These are phyloP conservation scores for Selenia dentaria DNA, from an alignment of 2,888 invertebrate genomes.

Conservation along the genomic window DNA sequence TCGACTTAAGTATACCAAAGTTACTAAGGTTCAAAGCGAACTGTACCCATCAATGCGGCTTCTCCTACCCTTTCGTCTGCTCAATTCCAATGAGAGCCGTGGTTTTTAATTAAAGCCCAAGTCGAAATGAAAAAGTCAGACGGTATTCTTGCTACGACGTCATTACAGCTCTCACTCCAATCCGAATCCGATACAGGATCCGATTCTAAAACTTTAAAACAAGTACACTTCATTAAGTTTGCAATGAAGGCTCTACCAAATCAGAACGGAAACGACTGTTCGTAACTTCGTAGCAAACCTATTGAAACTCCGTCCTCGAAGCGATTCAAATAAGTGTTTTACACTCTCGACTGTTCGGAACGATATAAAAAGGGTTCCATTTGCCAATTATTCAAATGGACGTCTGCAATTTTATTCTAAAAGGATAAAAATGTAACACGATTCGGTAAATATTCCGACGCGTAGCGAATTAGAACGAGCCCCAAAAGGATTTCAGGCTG, in stretches of 20 bases:
- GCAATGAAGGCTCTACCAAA: constrained; percentile 61
- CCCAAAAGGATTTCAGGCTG: constrained; percentile 52
- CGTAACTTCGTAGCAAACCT: constrained; percentile 41
- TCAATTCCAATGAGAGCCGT: constrained; percentile 46
- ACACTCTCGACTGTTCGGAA: constrained; percentile 43
- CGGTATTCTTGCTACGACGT: constrained; percentile 56
- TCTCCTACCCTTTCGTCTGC: constrained; percentile 43
- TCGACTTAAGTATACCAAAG: too few species aligned
- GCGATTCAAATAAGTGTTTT: constrained; percentile 51
- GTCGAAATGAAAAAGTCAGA: constrained; percentile 37
- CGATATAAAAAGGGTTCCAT: constrained; percentile 50
- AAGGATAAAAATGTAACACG: constrained; percentile 58
- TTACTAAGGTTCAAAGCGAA: too few species aligned
- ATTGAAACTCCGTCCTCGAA: constrained; percentile 44
- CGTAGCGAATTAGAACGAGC: constrained; percentile 60
- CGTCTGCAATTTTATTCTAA: constrained; percentile 53
- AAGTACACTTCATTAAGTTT: constrained; percentile 69
- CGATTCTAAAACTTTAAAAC: constrained; percentile 68
- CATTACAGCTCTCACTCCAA: constrained; percentile 60
- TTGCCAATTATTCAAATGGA: constrained; percentile 62
- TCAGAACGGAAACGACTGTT: constrained; percentile 49
- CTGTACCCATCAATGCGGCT: constrained; percentile 14
- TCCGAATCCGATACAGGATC: constrained; percentile 56
- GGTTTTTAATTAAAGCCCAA: constrained; percentile 70
- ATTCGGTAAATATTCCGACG: constrained; percentile 57